These are phyloP conservation scores for Botia almorhae DNA, from an alignment of 2,797 vertebrate species.

Conservation along the genomic window DNA sequence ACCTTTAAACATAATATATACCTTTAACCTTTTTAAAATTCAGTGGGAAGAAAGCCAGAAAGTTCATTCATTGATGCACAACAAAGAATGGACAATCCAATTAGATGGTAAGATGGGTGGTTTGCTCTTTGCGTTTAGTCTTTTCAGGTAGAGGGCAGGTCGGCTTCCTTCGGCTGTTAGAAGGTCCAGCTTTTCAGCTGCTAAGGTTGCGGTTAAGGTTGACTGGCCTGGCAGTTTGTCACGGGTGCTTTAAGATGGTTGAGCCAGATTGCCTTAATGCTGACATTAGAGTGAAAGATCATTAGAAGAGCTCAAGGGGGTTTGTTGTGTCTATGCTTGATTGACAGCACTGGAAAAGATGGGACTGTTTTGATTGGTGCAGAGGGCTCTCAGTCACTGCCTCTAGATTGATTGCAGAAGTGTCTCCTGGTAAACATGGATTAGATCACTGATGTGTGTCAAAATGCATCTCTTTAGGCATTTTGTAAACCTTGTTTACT, in stretches of 20 bases:
- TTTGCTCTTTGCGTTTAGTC: slow-evolving; percentile 49
- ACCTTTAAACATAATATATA: slow-evolving; percentile 37
- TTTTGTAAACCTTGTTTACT: not conserved
- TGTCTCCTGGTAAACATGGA: not conserved
- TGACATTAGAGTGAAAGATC: slow-evolving; percentile 63
- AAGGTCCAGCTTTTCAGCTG: slow-evolving; percentile 28
- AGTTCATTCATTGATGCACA: slow-evolving; percentile 70
- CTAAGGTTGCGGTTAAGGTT: not conserved
- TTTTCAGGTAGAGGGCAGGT: slow-evolving; percentile 23
- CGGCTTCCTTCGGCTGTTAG: slow-evolving; percentile 6
- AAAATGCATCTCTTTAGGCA: not conserved
- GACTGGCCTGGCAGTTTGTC: slow-evolving; percentile 14
- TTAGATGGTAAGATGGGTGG: slow-evolving; percentile 69
- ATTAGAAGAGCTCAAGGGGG: slow-evolving; percentile 60
- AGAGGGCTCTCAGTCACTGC: not conserved
- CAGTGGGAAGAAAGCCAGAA: not conserved
- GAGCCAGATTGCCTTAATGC: slow-evolving; percentile 37
- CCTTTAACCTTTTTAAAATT: not conserved
- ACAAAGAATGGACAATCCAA: slow-evolving; percentile 74
- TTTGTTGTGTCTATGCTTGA: slow-evolving; percentile 24
- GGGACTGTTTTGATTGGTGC: slow-evolving; percentile 7
- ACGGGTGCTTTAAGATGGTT: slow-evolving; percentile 47
- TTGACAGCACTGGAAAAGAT: slow-evolving; percentile 5
- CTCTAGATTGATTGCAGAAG: slow-evolving; percentile 15
- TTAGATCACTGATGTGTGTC: not conserved